phyloP scores from a whole-genome alignment of 2,888 invertebrate genomes.

The Spisula solida region DNA sequence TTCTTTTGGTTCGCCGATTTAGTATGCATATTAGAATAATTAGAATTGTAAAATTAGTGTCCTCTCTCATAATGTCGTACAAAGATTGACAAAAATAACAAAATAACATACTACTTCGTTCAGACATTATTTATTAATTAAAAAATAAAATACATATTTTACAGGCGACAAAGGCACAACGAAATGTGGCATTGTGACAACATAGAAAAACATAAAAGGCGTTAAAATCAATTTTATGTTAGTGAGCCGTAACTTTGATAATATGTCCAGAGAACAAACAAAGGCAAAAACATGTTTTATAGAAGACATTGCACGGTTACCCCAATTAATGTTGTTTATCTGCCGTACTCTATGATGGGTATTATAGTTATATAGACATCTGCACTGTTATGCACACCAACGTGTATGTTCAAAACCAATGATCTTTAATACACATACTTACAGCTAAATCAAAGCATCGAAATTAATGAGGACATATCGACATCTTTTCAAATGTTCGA shows the following conservation, averaged over 20 bases:
- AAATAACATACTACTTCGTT: too few species aligned
- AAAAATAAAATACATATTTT: constrained; percentile 5
- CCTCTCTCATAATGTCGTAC: too few species aligned
- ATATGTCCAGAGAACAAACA: too few species aligned
- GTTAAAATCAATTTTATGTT: background rate
- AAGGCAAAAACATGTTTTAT: too few species aligned
- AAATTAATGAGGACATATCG: background rate
- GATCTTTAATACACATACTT: background rate
- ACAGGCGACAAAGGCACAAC: constrained; percentile 31
- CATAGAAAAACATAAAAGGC: background rate
- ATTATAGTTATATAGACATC: background rate
- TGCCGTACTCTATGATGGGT: too few species aligned
- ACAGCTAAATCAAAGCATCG: background rate
- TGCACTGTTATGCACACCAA: background rate
- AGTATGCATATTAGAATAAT: too few species aligned
- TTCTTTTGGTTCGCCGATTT: too few species aligned
- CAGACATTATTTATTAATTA: too few species aligned
- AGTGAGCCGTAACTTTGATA: background rate
- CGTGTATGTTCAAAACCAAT: background rate
- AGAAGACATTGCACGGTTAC: too few species aligned
- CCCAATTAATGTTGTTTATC: too few species aligned
- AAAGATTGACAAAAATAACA: too few species aligned
- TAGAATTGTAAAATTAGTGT: too few species aligned
- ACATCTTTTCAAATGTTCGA: background rate
- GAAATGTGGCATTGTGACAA: background rate